phyloP scores from a whole-genome alignment of 2,888 invertebrate genomes.

The Lasiommata megera region DNA sequence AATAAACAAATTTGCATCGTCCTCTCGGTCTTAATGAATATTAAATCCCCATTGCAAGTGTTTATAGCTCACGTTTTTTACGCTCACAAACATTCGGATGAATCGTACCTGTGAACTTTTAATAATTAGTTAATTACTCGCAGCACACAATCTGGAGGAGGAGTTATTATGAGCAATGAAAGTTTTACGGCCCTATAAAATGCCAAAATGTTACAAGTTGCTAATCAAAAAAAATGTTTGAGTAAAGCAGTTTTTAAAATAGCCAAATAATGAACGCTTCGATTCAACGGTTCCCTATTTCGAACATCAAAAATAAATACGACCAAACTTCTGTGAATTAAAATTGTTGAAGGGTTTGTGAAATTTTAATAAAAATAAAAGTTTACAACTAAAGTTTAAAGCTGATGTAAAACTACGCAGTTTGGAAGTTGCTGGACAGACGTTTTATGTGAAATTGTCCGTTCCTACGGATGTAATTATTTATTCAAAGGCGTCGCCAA shows the following conservation, averaged over 20 bases:
- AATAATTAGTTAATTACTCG: neutral
- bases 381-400: conserved; percentile 30
- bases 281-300: conserved; percentile 1
- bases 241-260: neutral
- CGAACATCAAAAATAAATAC: conserved; percentile 5
- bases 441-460: conserved; percentile 40
- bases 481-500: conserved; percentile 59
- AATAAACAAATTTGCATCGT: conserved; percentile 52
- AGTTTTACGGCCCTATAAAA: neutral
- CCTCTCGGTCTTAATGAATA: conserved; percentile 13
- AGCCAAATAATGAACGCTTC: neutral
- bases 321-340: conserved; percentile 7
- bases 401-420: conserved; percentile 39
- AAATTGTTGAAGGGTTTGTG: conserved; percentile 21
- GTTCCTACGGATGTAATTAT: conserved; percentile 48
- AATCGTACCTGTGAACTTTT: neutral
- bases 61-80: neutral
- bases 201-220: too few relatives aligned
- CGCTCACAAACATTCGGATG: too few relatives aligned
- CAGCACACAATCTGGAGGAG: neutral
- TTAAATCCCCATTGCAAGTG: conserved; percentile 19
- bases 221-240: neutral
- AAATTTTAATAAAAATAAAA: conserved; percentile 28
- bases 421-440: conserved; percentile 43
- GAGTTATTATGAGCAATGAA: neutral